Evolutionary conservation across 2,797 vertebrate species (phyloP).

Genomic region (Huso huso): DNA sequence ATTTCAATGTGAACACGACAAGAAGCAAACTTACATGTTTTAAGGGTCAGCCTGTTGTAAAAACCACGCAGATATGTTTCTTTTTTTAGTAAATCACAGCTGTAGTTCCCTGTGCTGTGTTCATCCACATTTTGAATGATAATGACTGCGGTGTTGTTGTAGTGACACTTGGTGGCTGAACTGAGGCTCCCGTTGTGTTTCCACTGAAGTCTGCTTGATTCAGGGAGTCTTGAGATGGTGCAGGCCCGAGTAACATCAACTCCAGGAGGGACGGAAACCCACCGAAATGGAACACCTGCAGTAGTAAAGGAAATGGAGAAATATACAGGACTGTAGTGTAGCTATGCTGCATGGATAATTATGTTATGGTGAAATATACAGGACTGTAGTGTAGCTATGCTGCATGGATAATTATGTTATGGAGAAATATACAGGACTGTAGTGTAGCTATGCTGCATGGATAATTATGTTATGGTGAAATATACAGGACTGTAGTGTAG

Average conservation of each 20-base stretch:
- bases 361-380: no score
- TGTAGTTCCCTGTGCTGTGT: conserved; percentile 5
- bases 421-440: no score
- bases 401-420: no score
- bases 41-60: background rate
- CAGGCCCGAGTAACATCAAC: conserved; percentile 11
- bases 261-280: background rate
- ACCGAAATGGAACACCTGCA: background rate
- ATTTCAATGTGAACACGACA: no score
- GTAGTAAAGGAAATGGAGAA: background rate
- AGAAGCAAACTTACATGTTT: background rate
- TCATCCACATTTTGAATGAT: conserved; percentile 15
- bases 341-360: no score
- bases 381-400: no score
- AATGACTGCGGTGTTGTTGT: conserved; percentile 14
- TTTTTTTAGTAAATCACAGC: conserved; percentile 12
- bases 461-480: no score
- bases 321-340: no score
- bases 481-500: no score
- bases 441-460: no score
- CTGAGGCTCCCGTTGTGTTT: conserved; percentile 1
- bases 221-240: conserved; percentile 7
- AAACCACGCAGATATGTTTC: background rate
- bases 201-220: conserved; percentile 17
- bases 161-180: conserved; percentile 12